These are phyloP conservation scores for Illadopsis cleaveri DNA, from an alignment of 2,113 vertebrate species.

Conservation along the genomic window DNA sequence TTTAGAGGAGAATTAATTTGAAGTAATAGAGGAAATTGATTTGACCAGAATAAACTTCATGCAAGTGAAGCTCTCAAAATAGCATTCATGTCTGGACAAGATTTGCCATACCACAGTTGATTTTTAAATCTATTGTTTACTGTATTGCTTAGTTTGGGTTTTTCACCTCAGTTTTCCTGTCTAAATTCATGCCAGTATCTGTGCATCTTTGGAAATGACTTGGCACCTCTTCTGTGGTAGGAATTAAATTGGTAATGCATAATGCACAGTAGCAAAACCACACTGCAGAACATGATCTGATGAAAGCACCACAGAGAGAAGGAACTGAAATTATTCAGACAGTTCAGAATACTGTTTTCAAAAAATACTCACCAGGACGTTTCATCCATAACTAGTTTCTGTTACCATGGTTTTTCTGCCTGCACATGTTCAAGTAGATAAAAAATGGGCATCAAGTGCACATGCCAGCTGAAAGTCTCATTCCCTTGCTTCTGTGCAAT, in stretches of 20 bases:
- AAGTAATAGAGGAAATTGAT: not conserved
- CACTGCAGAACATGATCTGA: not conserved
- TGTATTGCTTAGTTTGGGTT: not conserved
- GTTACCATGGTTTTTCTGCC: not conserved
- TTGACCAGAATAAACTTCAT: not conserved
- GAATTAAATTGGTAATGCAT: not conserved
- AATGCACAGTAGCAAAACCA: not conserved
- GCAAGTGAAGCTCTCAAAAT: not conserved
- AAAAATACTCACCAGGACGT: not conserved
- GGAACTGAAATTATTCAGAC: not conserved
- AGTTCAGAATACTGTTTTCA: not conserved
- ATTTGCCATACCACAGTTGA: not conserved
- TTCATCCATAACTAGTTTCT: not conserved
- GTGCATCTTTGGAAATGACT: not conserved
- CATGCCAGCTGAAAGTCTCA: not conserved
- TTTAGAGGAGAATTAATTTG: not conserved
- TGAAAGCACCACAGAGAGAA: not conserved
- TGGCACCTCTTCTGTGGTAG: not conserved
- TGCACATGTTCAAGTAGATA: not conserved
- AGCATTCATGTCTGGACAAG: not conserved
- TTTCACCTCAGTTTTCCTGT: not conserved
- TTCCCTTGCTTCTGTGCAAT: not conserved
- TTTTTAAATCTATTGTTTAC: not conserved
- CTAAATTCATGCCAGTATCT: not conserved
- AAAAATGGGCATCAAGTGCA: not conserved